phyloP scores from a whole-genome alignment of 2,888 invertebrate species.

The Athalia cordata region DNA sequence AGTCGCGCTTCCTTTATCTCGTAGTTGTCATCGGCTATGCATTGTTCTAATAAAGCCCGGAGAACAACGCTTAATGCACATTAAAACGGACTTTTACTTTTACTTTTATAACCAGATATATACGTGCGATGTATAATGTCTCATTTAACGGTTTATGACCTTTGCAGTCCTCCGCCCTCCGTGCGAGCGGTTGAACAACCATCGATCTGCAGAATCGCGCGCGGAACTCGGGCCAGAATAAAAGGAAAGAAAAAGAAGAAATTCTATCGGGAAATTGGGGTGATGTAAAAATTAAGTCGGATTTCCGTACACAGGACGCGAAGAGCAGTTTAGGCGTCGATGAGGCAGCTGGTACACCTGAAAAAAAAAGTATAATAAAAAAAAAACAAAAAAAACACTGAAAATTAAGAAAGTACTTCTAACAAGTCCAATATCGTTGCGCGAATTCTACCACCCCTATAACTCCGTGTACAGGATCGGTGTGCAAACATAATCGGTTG shows the following conservation, averaged over 20 bases:
- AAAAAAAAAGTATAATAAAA: background rate
- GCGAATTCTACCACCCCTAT: no score
- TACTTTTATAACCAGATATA: background rate
- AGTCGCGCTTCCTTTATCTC: no score
- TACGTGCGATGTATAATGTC: background rate
- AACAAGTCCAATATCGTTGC: no score
- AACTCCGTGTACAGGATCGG: no score
- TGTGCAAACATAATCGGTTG: no score
- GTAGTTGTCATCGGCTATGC: no score
- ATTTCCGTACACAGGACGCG: slow-evolving; percentile 9
- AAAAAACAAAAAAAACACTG: no score
- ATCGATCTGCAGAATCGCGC: no score
- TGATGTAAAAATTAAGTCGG: slow-evolving; percentile 12
- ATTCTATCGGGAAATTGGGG: slow-evolving; percentile 11
- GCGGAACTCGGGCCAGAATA: background rate
- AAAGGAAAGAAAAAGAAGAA: background rate
- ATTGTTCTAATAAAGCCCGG: no score
- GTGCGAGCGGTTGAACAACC: no score
- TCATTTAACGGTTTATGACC: slow-evolving; percentile 15
- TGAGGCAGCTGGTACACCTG: background rate
- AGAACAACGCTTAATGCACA: background rate
- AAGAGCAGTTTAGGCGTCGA: slow-evolving; percentile 6
- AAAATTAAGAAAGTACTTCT: no score
- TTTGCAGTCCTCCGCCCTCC: background rate
- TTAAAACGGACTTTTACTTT: background rate